These are phyloP conservation scores for Micronycteris hirsuta DNA, from an alignment of 2,113 vertebrate species.

Conservation along the genomic window DNA sequence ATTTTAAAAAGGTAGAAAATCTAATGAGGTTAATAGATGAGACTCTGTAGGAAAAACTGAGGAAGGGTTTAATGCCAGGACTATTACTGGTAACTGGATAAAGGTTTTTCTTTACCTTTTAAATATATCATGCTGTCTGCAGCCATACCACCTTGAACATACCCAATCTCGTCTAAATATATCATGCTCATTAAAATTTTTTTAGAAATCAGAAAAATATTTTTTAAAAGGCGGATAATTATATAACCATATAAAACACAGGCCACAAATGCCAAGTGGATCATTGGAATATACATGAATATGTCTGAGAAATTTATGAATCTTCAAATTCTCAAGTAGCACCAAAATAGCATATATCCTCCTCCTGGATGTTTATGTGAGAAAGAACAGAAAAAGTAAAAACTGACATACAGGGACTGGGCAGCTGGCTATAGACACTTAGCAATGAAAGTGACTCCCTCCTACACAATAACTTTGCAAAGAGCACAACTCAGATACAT, in stretches of 20 bases:
- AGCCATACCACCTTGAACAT: no score
- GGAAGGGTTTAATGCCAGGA: not conserved
- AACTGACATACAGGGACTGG: not conserved
- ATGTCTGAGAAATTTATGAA: not conserved
- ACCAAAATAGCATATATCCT: conserved; percentile 5
- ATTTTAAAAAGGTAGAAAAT: not conserved
- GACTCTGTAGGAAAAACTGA: not conserved
- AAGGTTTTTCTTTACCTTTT: not conserved
- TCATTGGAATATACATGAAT: not conserved
- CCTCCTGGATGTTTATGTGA: conserved; percentile 20
- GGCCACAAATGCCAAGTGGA: not conserved
- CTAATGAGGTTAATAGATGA: not conserved
- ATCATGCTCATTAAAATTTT: not conserved
- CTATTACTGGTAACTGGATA: not conserved
- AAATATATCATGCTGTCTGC: not conserved
- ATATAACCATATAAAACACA: not conserved
- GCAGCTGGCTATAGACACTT: conserved; percentile 9
- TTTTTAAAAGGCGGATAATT: not conserved
- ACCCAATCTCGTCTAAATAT: not conserved
- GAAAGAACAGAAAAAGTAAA: conserved; percentile 50
- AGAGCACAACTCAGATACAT: not conserved
- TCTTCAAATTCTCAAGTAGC: not conserved
- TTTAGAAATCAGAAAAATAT: not conserved
- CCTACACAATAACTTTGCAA: conserved; percentile 23
- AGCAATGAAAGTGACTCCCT: conserved; percentile 31